Percentiles rank a stretch among this genome's conserved stretches.
These are phyloP conservation scores for Sphaerodactylus townsendi DNA, from an alignment of 2,113 vertebrate genomes.

Conservation along the genomic window DNA sequence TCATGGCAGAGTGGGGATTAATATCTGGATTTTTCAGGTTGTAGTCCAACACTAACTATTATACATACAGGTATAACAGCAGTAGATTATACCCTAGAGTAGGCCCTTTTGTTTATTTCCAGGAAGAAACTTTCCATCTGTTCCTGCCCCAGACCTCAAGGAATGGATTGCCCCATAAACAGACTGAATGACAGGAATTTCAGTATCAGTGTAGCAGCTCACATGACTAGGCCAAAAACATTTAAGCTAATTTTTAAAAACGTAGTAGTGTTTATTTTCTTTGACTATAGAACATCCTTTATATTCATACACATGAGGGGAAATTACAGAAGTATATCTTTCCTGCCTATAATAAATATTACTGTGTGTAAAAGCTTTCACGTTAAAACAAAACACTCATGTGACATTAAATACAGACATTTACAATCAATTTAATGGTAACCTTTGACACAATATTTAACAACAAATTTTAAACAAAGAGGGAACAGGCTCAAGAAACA, in stretches of 20 bases:
- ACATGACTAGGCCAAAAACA: not conserved
- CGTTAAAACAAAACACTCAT: conserved; percentile 61
- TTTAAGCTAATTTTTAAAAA: not conserved
- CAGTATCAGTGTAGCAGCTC: not conserved
- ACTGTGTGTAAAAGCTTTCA: conserved; percentile 62
- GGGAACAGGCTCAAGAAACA: conserved; percentile 56
- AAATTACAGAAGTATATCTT: conserved; percentile 48
- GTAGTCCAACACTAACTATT: no score
- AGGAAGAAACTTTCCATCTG: not conserved
- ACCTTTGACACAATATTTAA: conserved; percentile 67
- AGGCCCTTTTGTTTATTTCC: no score
- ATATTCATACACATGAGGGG: conserved; percentile 60
- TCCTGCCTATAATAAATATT: conserved; percentile 55
- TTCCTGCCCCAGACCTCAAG: not conserved
- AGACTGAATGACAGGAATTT: not conserved
- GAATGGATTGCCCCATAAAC: not conserved
- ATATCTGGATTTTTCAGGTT: no score
- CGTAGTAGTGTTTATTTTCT: not conserved
- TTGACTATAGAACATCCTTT: conserved; percentile 55
- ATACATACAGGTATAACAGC: no score
- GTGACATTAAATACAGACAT: conserved; percentile 58
- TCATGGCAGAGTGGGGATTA: no score
- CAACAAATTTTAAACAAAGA: conserved; percentile 57
- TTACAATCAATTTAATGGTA: conserved; percentile 59
- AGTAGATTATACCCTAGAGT: no score